Evolutionary conservation across 2,888 invertebrate genomes (phyloP).

Genomic region (Trimorus sp.): DNA sequence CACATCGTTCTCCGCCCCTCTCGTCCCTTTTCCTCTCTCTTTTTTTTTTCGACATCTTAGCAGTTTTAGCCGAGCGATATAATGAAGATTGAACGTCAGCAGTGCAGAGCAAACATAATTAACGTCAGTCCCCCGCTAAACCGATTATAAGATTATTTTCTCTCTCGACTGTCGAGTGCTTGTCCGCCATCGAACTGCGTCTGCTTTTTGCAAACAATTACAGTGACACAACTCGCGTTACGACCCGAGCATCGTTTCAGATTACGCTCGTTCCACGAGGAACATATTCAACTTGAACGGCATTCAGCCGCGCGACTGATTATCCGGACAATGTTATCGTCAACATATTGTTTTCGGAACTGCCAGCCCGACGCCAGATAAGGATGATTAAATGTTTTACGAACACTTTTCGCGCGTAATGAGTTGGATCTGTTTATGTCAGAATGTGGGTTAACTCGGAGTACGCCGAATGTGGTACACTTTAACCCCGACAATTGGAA

Average conservation of each 20-base stretch:
- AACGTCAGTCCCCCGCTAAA: slow-evolving; percentile 66
- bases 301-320: slow-evolving; percentile 41
- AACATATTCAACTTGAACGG: slow-evolving; percentile 17
- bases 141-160: slow-evolving; percentile 69
- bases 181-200: slow-evolving; percentile 44
- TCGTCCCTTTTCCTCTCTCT: not conserved
- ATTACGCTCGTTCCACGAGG: slow-evolving; percentile 29
- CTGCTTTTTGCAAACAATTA: slow-evolving; percentile 57
- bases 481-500: too few relatives aligned
- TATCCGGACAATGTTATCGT: slow-evolving; percentile 49
- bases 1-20: slow-evolving; percentile 28
- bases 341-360: slow-evolving; percentile 46
- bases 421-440: slow-evolving; percentile 32
- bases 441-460: slow-evolving; percentile 23
- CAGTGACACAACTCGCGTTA: slow-evolving; percentile 43
- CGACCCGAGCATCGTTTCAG: slow-evolving; percentile 34
- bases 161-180: slow-evolving; percentile 50
- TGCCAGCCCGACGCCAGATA: slow-evolving; percentile 29
- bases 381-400: slow-evolving; percentile 55
- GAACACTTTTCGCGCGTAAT: slow-evolving; percentile 34
- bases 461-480: not conserved
- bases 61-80: slow-evolving; percentile 55
- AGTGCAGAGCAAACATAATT: slow-evolving; percentile 72
- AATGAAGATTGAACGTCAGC: slow-evolving; percentile 73
- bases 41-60: slow-evolving; percentile 33